Base-by-base conservation (phyloP, 2,797 vertebrate species). In the Australoheros facetus region DNA sequence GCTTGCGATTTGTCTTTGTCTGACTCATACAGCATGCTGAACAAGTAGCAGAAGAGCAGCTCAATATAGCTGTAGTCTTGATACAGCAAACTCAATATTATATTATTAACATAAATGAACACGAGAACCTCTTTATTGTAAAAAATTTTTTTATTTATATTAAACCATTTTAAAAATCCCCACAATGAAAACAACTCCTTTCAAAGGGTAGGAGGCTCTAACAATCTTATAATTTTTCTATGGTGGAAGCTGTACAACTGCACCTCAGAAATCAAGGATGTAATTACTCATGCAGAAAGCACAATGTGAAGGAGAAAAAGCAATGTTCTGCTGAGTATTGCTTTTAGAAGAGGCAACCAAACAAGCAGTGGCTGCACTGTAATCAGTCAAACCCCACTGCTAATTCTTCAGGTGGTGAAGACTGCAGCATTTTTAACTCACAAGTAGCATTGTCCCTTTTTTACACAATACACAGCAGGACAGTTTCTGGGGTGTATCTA, bases 271-370 rank as follows among this genome's bases (percentile, higher is more conserved):
- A 97, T 98, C 97, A 97, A 93, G 93, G 94, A 95, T 95, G 96
- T 96, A 98, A 99, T 98, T 98, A 98, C 96, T 98, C 97, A 98
- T 97, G 96, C 96, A 97, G 96, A 96, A 96, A 96, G 96, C 96
- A 96, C 96, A 95, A 97, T 95, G 95, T 96, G 96, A 96, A 96
- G 96, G 94, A 96, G 94, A 94, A 96, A 96, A 96, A 94, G 90
- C 93, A 93, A 87, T 93, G 95, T 98, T 98, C 96, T 98, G 97
- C 97, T 98, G 97, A 98, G 96, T 97, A 94, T 97, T 94, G 94
- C 95, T 96, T 98, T 98, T 97, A 96, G 93, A 96, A 95, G 95
- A 95, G 94, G 95, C 94, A 78, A 84, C 89, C 91, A 93, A 97
- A 97, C 95, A 96, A 96, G 96, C 95, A 93, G 94, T 93, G 94